Evolutionary conservation across 2,113 vertebrate species (phyloP), one percentile per base, ranked within the genome.

Genomic region (Pedetes capensis): DNA sequence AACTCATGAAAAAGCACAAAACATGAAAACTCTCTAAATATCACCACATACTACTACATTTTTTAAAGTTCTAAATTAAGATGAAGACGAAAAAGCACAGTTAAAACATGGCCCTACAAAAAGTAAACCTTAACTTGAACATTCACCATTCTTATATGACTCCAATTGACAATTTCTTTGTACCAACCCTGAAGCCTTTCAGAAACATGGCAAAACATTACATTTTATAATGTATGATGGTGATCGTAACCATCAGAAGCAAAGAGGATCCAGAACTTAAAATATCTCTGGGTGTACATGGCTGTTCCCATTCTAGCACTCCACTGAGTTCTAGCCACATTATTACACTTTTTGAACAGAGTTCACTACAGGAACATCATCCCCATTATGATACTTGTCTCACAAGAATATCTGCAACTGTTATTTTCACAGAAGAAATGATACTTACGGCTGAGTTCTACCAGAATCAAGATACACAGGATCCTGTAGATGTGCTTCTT

Each of bases 371-470:
- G 25, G 32, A 74, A 83, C 14, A 92, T 42, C 76, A 81, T 20
- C 37, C n/a, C n/a, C 37, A 61, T 71, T 91, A 34, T 10, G 37
- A 42, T 37, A 78, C 83, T 76, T 93, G 68, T 34, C 55, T 96
- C 29, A 39, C 34, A 85, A 85, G 34, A 44, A 20, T 82, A 86
- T 63, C 66, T 87, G 55, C 37, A 87, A 82, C 51, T 91, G 18
- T 22, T 94, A 85, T 69, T 80, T 94, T 81, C 71, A 80, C 42
- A 85, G 27, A 72, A 96, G 89, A 94, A 89, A 44, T 71, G 27
- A 89, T 94, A 94, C 49, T 95, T 95, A 96, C 39, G 80, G 71
- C 79, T 81, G 71, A 96, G 59, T 91, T 76, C 79, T 86, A 94
- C 27, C 49, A 49, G 20, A 44, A 90, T 68, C 86, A 78, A 92